These are phyloP conservation scores for Dolomedes plantarius DNA, from an alignment of 2,888 invertebrate genomes.

Conservation along the genomic window DNA sequence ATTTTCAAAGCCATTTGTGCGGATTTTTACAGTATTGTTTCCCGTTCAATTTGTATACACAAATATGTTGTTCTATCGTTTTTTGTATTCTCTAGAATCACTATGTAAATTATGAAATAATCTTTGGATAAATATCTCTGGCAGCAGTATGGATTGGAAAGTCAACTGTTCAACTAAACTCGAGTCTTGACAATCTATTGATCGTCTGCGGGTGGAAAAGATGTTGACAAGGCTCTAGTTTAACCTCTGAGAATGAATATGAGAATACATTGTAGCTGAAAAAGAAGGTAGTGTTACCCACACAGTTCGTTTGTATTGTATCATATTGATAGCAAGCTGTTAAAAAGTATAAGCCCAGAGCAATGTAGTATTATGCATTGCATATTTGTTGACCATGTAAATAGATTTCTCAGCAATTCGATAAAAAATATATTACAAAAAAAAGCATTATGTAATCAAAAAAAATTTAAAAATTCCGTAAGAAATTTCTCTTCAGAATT, in stretches of 20 bases:
- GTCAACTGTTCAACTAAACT: background rate
- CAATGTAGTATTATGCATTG: conserved; percentile 22
- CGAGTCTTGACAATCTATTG: background rate
- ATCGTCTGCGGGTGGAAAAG: background rate
- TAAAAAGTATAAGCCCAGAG: conserved; percentile 47
- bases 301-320: background rate
- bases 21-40: conserved; percentile 6
- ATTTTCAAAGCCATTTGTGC: conserved; percentile 14
- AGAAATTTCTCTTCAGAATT: conserved; percentile 15
- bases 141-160: conserved; percentile 22
- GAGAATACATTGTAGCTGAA: background rate
- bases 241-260: background rate
- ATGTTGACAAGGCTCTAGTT: conserved; percentile 1
- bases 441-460: background rate
- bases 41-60: conserved; percentile 12
- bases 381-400: conserved; percentile 20
- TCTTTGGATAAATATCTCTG: conserved; percentile 14
- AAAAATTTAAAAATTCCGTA: background rate
- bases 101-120: conserved; percentile 7
- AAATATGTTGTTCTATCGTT: conserved; percentile 10
- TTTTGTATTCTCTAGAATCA: conserved; percentile 22
- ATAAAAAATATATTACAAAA: conserved; percentile 15
- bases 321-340: conserved; percentile 17
- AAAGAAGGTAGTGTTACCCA: background rate
- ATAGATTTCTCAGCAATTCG: conserved; percentile 16